Evolutionary conservation across 2,113 vertebrate species (phyloP).

Genomic region (Sebastes schlegelii): DNA sequence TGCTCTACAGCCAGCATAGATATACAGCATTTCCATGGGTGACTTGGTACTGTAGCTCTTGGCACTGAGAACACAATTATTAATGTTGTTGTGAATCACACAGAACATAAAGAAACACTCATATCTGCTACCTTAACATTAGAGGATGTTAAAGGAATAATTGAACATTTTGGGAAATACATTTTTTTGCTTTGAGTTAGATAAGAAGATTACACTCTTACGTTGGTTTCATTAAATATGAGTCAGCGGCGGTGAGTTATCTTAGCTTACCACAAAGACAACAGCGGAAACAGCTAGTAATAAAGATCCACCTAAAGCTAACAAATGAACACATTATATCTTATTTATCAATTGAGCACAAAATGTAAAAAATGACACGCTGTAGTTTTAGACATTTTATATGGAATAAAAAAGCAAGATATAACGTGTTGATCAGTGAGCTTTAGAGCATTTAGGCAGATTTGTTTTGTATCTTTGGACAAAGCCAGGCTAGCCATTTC

Average conservation of each 20-base stretch:
- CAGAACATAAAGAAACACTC: neutral
- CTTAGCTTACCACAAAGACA: neutral
- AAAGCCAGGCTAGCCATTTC: neutral
- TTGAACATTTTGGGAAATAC: neutral
- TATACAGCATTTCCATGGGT: constrained; percentile 33
- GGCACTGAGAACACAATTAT: constrained; percentile 26
- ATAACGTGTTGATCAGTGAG: neutral
- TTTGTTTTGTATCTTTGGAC: neutral
- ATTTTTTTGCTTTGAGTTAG: neutral
- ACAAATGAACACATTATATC: too few relatives aligned
- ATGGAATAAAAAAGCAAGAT: neutral
- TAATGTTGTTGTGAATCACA: constrained; percentile 6
- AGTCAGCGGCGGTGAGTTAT: neutral
- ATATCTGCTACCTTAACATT: neutral
- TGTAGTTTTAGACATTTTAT: neutral
- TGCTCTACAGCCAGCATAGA: constrained; percentile 34
- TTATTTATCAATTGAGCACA: too few relatives aligned
- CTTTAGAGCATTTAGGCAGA: neutral
- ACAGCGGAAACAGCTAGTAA: neutral
- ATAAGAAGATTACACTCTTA: neutral
- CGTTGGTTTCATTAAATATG: neutral
- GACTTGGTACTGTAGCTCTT: neutral
- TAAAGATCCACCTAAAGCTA: neutral
- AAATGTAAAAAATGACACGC: neutral
- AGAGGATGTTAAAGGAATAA: neutral